Evolutionary conservation across 2,888 invertebrate species (phyloP).

Genomic region (Gnatocerus cornutus): DNA sequence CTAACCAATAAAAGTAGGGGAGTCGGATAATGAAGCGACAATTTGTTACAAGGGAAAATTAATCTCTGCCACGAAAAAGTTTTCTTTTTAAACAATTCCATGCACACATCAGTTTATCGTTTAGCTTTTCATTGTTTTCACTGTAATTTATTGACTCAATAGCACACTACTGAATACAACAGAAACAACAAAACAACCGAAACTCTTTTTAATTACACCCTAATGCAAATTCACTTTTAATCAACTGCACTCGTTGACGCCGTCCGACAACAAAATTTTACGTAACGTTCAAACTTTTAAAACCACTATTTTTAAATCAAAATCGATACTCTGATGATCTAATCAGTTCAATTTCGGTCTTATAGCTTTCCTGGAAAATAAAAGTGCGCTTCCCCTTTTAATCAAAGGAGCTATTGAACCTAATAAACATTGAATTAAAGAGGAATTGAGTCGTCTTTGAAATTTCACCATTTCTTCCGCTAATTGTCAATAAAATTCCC

Average conservation of each 20-base stretch:
- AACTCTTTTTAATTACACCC: constrained; percentile 47
- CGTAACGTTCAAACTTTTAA: constrained; percentile 13
- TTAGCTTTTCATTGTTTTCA: constrained; percentile 43
- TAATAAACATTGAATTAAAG: constrained; percentile 65
- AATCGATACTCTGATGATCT: constrained; percentile 46
- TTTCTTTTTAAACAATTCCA: constrained; percentile 31
- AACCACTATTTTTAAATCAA: constrained; percentile 44
- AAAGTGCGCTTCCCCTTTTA: constrained; percentile 63
- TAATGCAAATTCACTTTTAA: constrained; percentile 45
- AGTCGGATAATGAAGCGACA: constrained; percentile 52
- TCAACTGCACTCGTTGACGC: constrained; percentile 13
- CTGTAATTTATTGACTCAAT: constrained; percentile 47
- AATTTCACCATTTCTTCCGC: constrained; percentile 60
- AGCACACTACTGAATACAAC: constrained; percentile 39
- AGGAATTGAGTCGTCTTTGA: constrained; percentile 61
- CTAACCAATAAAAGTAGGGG: constrained; percentile 53
- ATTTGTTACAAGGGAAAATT: constrained; percentile 53
- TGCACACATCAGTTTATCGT: constrained; percentile 37
- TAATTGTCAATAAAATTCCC: constrained; percentile 60
- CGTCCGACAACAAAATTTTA: constrained; percentile 29
- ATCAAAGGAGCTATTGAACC: constrained; percentile 65
- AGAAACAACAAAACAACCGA: constrained; percentile 35
- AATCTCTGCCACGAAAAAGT: constrained; percentile 39
- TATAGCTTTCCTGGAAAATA: constrained; percentile 57
- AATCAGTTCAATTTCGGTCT: constrained; percentile 50